A percentile compares a stretch with the other conserved stretches of the same genome.
Evolutionary conservation across 2,797 vertebrate genomes (phyloP).

Genomic region (Notoglanidium macrostoma): DNA sequence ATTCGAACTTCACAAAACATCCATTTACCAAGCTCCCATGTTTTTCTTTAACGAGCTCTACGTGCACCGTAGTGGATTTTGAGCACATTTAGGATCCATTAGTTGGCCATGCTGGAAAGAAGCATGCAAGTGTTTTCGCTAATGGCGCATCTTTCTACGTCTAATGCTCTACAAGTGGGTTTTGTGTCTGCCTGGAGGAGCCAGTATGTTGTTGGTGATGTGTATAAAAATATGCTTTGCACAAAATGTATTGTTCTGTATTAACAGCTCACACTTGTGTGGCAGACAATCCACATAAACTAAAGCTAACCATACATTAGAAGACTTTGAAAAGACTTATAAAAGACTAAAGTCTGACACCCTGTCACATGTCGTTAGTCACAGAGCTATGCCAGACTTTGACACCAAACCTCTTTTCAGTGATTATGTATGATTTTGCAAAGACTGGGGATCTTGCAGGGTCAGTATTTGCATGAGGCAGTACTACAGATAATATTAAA

Average conservation of each 20-base stretch:
- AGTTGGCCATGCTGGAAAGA: background rate
- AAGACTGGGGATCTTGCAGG: too few species aligned
- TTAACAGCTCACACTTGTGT: background rate
- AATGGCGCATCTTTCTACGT: conserved; percentile 24
- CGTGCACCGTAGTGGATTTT: background rate
- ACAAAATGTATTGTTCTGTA: background rate
- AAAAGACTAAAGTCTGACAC: too few species aligned
- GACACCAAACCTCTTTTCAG: too few species aligned
- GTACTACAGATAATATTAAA: too few species aligned
- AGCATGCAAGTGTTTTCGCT: background rate
- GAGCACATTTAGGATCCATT: conserved; percentile 23
- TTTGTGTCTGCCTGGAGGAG: background rate
- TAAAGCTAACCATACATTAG: too few species aligned
- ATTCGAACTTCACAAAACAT: conserved; percentile 54
- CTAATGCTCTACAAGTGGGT: background rate
- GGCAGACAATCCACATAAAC: background rate
- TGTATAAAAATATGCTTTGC: background rate
- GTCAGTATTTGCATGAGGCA: too few species aligned
- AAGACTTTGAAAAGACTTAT: too few species aligned
- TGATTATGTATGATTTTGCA: too few species aligned
- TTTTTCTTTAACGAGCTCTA: conserved; percentile 20
- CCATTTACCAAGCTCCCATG: background rate
- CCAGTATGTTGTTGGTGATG: background rate
- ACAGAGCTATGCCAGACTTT: too few species aligned
- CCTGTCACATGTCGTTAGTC: too few species aligned